These are phyloP conservation scores for Stenodema calcarata DNA, from an alignment of 2,888 invertebrate genomes.

Conservation along the genomic window DNA sequence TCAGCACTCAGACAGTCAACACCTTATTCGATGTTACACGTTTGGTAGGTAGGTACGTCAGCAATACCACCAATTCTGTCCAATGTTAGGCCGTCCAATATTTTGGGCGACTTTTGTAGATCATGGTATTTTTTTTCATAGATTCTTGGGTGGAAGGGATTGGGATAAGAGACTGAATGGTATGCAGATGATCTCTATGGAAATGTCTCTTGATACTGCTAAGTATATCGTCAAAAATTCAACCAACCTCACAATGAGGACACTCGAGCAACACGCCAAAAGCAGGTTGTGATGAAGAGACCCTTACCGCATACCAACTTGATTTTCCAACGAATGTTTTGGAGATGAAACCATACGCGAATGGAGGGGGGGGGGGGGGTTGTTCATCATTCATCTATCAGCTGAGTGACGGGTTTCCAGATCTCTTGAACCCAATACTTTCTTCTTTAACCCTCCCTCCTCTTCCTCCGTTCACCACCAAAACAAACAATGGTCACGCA, in stretches of 20 bases:
- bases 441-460: background rate
- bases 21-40: too few relatives aligned
- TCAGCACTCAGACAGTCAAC: too few relatives aligned
- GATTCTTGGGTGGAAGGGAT: too few relatives aligned
- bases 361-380: too few relatives aligned
- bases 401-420: background rate
- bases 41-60: too few relatives aligned
- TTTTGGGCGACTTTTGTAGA: too few relatives aligned
- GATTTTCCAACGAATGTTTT: background rate
- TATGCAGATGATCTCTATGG: background rate
- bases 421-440: background rate
- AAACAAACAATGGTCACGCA: background rate
- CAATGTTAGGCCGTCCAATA: too few relatives aligned
- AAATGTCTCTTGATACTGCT: background rate
- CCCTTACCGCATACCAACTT: background rate
- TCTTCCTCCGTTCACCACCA: background rate
- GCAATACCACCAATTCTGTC: too few relatives aligned
- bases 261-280: background rate
- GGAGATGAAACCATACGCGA: background rate
- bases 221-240: background rate
- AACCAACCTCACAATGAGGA: background rate
- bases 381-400: background rate
- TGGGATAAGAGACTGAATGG: too few relatives aligned
- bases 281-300: background rate
- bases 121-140: too few relatives aligned